Evolutionary conservation across 1,140 invertebrate species (phyloP).

Genomic region (Tribolium castaneum): DNA sequence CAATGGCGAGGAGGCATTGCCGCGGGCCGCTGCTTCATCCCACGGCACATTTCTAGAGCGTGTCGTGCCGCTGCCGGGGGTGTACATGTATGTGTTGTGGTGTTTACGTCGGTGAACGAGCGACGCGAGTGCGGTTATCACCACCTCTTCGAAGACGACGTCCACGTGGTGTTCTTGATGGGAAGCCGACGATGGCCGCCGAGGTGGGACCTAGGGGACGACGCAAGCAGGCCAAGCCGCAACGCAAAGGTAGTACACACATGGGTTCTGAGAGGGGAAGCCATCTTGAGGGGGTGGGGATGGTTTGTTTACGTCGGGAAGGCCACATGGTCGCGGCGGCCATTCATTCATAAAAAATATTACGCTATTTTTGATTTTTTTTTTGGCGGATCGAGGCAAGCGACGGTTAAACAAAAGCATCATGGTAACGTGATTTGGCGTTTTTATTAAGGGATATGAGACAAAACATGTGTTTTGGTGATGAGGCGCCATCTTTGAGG

Average conservation of each 20-base stretch:
- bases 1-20: conserved; percentile 62
- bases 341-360: neutral
- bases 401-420: neutral
- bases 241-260: conserved; percentile 57
- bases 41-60: conserved; percentile 55
- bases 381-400: neutral
- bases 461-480: conserved; percentile 13
- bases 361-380: neutral
- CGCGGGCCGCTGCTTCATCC: conserved; percentile 46
- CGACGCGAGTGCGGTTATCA: neutral
- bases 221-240: conserved; percentile 63
- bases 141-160: no score
- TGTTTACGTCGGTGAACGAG: neutral
- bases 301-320: conserved; percentile 41
- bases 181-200: conserved; percentile 52
- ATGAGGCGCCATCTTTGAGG: conserved; percentile 39
- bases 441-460: no score
- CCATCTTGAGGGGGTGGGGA: conserved; percentile 37
- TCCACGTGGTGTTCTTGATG: conserved; percentile 49
- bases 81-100: conserved; percentile 52
- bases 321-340: neutral
- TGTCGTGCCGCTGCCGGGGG: conserved; percentile 53
- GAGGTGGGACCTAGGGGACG: conserved; percentile 53
- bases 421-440: no score
- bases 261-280: neutral